Base-by-base conservation (phyloP, 2,888 invertebrate species). In the Drosophila mercatorum region DNA sequence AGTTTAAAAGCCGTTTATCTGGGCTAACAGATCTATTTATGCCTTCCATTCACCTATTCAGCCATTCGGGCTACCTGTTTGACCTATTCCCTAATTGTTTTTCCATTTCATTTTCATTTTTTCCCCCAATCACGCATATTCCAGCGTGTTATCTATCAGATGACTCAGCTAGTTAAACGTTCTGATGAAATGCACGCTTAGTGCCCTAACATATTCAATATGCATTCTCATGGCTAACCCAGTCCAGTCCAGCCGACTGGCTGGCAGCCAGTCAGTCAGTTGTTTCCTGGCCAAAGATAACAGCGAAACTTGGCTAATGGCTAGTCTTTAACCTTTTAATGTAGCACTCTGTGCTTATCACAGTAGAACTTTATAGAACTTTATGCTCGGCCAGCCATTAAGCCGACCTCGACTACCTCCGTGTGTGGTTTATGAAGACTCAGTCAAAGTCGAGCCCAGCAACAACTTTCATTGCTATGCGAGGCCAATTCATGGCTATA, bases 321-420 rank as follows among this genome's bases (percentile, higher is more conserved):
- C 71, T 86, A 76, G 84, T 89, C 83, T 84, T 84, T 84, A 84
- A 89, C 88, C 82, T 79, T 84, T 84, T 84, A 84, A 89, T 84
- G 85, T 79, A 75, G 74, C 89, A 72, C 87, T 86, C 76, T 68
- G 78, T 65, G 68, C 81, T 81, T 84, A 84, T 84, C 83, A 81
- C 57, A 59, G 46, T 34, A 47, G 73, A 75, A 83, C 69, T 79
- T 81, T 75, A 75, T 66, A 78, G 56, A 80, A 81, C 68, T 80
- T 79, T 79, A 81, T 72, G 66, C 76, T 59, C 58, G 69, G 14
- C 61, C 46, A 61, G 73, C 81, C 64, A 80, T 78, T 80, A 78
- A 58, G 81, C 44, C 78, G 65, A 65, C 60, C 76, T 68, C 67
- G 67, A 66, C 55, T 57, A 56, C 51, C 69, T 63, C 46, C 62